These are phyloP conservation scores for Pseudomugil gertrudae DNA, from an alignment of 2,797 vertebrate genomes.

Conservation along the genomic window DNA sequence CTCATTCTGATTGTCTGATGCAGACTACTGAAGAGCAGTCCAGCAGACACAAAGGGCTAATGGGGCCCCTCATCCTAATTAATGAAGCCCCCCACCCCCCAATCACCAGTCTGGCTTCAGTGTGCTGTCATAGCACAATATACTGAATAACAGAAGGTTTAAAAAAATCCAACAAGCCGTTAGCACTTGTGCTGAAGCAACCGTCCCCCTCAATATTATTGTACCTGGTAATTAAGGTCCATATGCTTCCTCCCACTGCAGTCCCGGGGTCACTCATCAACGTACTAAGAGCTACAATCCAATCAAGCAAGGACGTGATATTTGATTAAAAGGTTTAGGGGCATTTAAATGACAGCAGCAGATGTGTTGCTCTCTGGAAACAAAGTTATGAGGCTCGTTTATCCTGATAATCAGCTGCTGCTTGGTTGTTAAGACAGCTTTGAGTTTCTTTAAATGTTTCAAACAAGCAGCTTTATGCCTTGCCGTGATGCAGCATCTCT, in stretches of 20 bases:
- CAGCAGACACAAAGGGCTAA: constrained; percentile 52
- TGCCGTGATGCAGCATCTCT: background rate
- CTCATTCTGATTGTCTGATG: constrained; percentile 4
- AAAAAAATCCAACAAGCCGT: constrained; percentile 42
- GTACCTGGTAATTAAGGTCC: constrained; percentile 61
- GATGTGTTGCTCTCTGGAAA: background rate
- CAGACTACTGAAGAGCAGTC: constrained; percentile 13
- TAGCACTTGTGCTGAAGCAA: constrained; percentile 8
- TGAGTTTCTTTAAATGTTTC: background rate
- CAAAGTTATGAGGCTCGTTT: background rate
- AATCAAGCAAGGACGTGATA: constrained; percentile 5
- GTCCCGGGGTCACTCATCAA: constrained; percentile 39
- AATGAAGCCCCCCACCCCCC: constrained; percentile 35
- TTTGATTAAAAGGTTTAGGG: constrained; percentile 29
- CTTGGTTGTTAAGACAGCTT: too few species aligned
- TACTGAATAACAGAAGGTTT: constrained; percentile 36
- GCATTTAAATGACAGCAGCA: constrained; percentile 3
- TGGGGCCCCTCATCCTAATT: constrained; percentile 62
- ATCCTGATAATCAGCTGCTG: background rate
- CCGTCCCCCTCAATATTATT: constrained; percentile 21
- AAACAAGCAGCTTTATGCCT: background rate
- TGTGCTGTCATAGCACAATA: constrained; percentile 43
- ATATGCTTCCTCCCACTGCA: constrained; percentile 59
- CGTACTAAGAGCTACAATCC: constrained; percentile 4
- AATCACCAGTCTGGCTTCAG: constrained; percentile 16